phyloP scores from a whole-genome alignment of 2,113 vertebrate genomes.

The Ciconia boyciana region DNA sequence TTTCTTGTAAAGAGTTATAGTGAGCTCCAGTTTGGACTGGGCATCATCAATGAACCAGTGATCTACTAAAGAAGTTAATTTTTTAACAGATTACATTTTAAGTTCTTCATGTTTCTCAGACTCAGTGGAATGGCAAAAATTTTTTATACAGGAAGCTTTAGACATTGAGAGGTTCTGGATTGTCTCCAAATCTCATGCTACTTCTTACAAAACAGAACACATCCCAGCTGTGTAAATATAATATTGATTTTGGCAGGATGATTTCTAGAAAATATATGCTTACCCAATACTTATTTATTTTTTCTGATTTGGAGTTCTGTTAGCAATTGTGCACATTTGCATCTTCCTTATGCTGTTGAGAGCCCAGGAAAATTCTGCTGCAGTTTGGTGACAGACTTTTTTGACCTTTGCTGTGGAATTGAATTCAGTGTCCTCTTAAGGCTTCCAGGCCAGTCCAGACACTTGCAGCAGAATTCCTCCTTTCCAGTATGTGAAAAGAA shows the following conservation, averaged over 20 bases:
- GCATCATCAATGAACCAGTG: not conserved
- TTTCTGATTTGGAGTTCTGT: not conserved
- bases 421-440: not conserved
- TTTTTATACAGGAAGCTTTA: constrained; percentile 46
- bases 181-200: constrained; percentile 42
- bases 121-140: constrained; percentile 31
- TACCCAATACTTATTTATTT: not conserved
- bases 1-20: not conserved
- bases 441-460: not conserved
- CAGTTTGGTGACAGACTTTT: not conserved
- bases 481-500: not conserved
- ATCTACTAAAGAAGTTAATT: not conserved
- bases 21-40: not conserved
- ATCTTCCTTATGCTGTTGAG: not conserved
- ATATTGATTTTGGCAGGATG: constrained; percentile 10
- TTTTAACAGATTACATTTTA: not conserved
- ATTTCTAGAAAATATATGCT: constrained; percentile 25
- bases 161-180: constrained; percentile 40
- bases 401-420: not conserved
- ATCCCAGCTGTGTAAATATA: constrained; percentile 56
- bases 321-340: not conserved
- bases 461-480: not conserved
- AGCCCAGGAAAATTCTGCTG: not conserved
- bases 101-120: constrained; percentile 15
- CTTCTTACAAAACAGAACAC: constrained; percentile 34